Base-by-base conservation (phyloP, 2,113 vertebrate genomes). In the Thamnaconus septentrionalis region DNA sequence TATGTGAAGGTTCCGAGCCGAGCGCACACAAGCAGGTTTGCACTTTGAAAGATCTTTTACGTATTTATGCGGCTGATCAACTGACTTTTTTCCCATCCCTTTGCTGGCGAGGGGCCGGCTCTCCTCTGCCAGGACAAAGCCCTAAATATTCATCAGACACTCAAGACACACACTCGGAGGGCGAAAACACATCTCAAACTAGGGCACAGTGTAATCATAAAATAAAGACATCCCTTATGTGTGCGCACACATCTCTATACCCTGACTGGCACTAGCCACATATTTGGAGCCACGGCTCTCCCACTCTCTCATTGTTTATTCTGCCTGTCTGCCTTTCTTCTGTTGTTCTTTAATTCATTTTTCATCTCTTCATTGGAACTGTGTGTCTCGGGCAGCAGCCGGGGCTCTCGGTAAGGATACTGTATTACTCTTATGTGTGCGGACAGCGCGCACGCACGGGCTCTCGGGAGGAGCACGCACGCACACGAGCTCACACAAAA, bases 311-410 rank as follows among this genome's bases (percentile, higher is more conserved):
- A 87, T 87, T 83, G 75, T 85, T 82, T 83, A 87, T 88, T 87
- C 88, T 85, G 73, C 71, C 71, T 80, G 87, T 87, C 88, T 85
- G 73, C 71, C 71, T 80, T 83, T 85, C 79, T 85, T 81, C 78
- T 81, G 76, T 82, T 83, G 73, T 84, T 79, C 85, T 88, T 85
- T 85, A 86, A 90, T 83, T 85, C 66, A 88, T 88, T 89, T 85
- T 88, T 88, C 80, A 89, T 88, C 83, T 83, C 73, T 71, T 81
- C 83, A 84, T 90, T 66, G 61, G 64, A 31, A 64, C 54, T 80
- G 58, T 83, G 71, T 71, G 82, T 84, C 74, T 76, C 48, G 80
- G 80, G 80, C 73, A 82, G 74, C 64, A 69, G 60, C 64, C 75
- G 76, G 8, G 39, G 70, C 81, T 74, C 81, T 85, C 59, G 71